Base-by-base conservation (phyloP, 1,140 invertebrate genomes). In the Drosophila athabasca region DNA sequence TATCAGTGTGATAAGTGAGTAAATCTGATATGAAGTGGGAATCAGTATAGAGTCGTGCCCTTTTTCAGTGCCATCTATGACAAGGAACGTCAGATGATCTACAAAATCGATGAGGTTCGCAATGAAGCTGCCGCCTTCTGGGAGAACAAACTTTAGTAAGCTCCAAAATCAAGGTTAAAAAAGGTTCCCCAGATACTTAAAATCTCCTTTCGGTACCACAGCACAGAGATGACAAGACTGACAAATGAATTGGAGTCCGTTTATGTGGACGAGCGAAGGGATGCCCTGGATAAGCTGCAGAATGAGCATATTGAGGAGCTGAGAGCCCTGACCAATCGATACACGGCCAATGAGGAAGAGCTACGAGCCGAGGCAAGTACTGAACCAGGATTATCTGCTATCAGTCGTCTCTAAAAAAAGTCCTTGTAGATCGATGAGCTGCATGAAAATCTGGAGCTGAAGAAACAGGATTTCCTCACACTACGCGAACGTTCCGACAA, bases 181-280 rank as follows among this genome's bases (percentile, higher is more conserved):
- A 3, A 3, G 9, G 9, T 3, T 35, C 3, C 9, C 11, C 35
- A 11, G 3, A 39, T 11, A 1, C 11, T 39, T 5, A 13, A 5
- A 39, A 1, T 39, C 11, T 39, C 1, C 11, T 13, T 39, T 11
- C 1, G 9, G 29, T 11, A 2, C 74, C 79, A 73, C 82, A 92
- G 78, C 81, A 91, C 76, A 93, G 94, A 91, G 92, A 92, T 92
- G 91, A 90, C 83, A 76, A 92, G 94, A 91, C 90, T 95, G 80
- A 94, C 93, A 90, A 90, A 91, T 49, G 94, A 95, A 90, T 87
- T 95, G 61, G 94, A 94, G 75, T 92, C 93, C 73, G 92, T 93
- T 60, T 93, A 94, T 74, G 91, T 92, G 45, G 94, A 95, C 69
- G 94, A 95, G 70, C 94, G 94, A 58, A 92, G 92, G 31, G 87